Evolutionary conservation across 2,797 vertebrate genomes (phyloP).

Genomic region (Pangasius mekongensis): DNA sequence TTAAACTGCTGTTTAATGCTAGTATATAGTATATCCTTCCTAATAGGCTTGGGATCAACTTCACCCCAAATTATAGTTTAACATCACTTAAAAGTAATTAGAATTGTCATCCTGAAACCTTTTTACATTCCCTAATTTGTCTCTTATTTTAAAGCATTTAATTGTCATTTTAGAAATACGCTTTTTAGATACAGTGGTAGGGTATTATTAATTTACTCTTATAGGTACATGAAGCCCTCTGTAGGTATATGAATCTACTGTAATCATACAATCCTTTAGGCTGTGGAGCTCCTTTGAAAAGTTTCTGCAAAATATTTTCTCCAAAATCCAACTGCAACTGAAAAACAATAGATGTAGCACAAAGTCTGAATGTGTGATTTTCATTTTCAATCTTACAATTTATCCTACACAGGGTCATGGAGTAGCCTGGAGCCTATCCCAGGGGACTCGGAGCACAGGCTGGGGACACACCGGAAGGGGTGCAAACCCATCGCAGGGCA

Average conservation of each 20-base stretch:
- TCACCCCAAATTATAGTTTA: slow-evolving; percentile 16
- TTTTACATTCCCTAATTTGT: neutral
- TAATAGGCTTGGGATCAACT: neutral
- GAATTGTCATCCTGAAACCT: neutral
- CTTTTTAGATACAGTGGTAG: neutral
- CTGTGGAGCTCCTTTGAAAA: neutral
- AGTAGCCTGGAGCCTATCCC: too few species aligned
- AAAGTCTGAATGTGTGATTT: neutral
- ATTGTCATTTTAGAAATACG: neutral
- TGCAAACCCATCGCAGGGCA: too few species aligned
- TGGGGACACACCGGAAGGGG: too few species aligned
- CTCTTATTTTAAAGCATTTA: slow-evolving; percentile 6
- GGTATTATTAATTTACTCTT: neutral
- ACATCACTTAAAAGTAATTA: neutral
- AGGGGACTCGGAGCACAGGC: too few species aligned
- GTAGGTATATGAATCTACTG: neutral
- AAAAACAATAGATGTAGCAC: neutral
- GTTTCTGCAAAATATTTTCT: neutral
- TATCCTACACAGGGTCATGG: too few species aligned
- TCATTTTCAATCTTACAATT: neutral
- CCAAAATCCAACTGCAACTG: neutral
- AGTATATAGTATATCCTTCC: neutral
- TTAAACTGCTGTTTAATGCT: slow-evolving; percentile 17
- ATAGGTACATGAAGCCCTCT: neutral
- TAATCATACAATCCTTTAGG: neutral